phyloP scores from a whole-genome alignment of 2,113 vertebrate species.

The Saimiri boliviensis region DNA sequence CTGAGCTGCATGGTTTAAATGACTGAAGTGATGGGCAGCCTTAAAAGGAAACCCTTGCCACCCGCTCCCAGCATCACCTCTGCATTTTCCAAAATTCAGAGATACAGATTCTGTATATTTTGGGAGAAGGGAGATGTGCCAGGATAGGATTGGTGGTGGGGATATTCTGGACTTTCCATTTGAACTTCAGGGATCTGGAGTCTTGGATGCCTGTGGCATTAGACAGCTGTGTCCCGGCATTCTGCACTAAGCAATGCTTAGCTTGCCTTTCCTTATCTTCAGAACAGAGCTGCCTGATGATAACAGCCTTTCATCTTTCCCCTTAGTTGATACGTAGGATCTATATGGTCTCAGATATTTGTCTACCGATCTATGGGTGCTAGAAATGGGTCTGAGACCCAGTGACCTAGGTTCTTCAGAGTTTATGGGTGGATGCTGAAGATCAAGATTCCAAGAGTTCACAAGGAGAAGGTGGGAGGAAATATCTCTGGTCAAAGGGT shows the following conservation, averaged over 20 bases:
- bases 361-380: not conserved
- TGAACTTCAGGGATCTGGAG: not conserved
- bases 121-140: not conserved
- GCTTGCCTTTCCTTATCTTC: conserved; percentile 2
- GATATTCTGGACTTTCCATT: not conserved
- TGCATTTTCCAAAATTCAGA: not conserved
- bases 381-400: not conserved
- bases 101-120: not conserved
- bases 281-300: not conserved
- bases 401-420: not conserved
- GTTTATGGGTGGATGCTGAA: not conserved
- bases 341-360: conserved; percentile 13
- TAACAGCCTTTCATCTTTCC: conserved; percentile 21
- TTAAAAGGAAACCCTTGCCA: conserved; percentile 41
- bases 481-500: conserved; percentile 35
- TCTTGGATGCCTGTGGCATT: not conserved
- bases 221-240: not conserved
- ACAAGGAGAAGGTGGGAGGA: not conserved
- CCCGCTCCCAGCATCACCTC: not conserved
- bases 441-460: not conserved
- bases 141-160: not conserved
- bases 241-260: conserved; percentile 20
- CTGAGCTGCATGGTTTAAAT: not conserved
- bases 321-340: not conserved
- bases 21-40: not conserved